Conservation (phyloP, 2,888 invertebrate species). For the Orchesella flavescens region DNA sequence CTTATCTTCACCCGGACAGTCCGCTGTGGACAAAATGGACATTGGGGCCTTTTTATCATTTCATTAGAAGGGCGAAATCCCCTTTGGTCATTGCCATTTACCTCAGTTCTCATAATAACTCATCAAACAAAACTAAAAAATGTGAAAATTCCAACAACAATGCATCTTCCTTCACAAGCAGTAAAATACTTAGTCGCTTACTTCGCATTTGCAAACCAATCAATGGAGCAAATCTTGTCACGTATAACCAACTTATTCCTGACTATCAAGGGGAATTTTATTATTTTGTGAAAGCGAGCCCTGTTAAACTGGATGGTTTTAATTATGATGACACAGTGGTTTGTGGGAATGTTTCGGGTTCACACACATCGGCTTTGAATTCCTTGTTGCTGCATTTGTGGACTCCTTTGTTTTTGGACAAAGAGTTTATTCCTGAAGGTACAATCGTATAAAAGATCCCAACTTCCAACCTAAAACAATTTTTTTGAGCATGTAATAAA, state of each 20-base stretch:
- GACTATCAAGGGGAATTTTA: neutral
- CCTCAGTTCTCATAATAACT: neutral
- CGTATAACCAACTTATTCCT: slow-evolving; percentile 31
- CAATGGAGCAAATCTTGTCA: neutral
- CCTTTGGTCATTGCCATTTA: slow-evolving; percentile 25
- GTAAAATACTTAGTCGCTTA: neutral
- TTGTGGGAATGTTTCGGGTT: slow-evolving; percentile 24
- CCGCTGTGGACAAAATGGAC: slow-evolving; percentile 38
- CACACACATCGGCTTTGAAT: neutral
- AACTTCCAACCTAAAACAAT: too few relatives aligned
- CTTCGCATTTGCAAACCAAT: neutral
- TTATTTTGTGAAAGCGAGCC: slow-evolving; percentile 25
- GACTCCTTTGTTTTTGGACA: slow-evolving; percentile 11
- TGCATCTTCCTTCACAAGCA: neutral
- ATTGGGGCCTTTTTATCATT: slow-evolving; percentile 24
- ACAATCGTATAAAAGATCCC: too few relatives aligned
- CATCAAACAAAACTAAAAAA: neutral
- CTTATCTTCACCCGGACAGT: neutral
- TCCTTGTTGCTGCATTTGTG: slow-evolving; percentile 16
- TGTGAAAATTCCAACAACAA: neutral
- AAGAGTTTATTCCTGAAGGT: slow-evolving; percentile 16
- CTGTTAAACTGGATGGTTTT: neutral
- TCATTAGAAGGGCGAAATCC: neutral
- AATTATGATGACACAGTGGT: slow-evolving; percentile 34
- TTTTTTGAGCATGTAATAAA: too few relatives aligned